These are phyloP conservation scores for Chloromyia formosa DNA, from an alignment of 2,888 invertebrate species.

Conservation along the genomic window DNA sequence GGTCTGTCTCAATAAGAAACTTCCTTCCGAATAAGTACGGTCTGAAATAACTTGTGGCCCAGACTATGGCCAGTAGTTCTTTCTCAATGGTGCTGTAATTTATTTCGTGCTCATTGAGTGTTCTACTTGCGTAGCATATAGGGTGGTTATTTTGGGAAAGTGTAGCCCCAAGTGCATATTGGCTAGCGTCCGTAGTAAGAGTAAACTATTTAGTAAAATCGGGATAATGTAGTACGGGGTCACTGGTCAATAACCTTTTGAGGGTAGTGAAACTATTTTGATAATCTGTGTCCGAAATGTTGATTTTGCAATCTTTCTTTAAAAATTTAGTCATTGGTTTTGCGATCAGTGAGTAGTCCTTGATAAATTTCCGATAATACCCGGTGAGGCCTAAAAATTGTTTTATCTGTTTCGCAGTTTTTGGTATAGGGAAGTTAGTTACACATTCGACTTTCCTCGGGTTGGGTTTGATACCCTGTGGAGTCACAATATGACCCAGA, in stretches of 20 bases:
- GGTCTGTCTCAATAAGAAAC: too few relatives aligned
- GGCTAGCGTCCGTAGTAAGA: constrained; percentile 55
- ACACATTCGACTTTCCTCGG: constrained; percentile 49
- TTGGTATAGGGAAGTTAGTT: constrained; percentile 47
- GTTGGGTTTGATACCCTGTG: constrained; percentile 51
- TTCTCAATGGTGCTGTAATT: constrained; percentile 53
- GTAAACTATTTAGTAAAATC: constrained; percentile 52
- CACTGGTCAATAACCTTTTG: constrained; percentile 29
- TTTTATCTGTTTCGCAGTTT: too few relatives aligned
- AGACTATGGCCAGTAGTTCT: constrained; percentile 12
- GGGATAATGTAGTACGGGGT: constrained; percentile 42
- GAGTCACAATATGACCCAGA: constrained; percentile 53
- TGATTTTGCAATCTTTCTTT: constrained; percentile 44
- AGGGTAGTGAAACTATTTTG: constrained; percentile 36
- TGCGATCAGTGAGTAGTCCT: not conserved
- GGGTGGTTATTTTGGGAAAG: constrained; percentile 54
- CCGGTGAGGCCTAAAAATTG: constrained; percentile 45
- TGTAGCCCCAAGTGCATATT: too few relatives aligned
- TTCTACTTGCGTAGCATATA: constrained; percentile 54
- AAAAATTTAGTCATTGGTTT: constrained; percentile 40
- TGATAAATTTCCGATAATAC: constrained; percentile 52
- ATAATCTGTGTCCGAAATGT: too few relatives aligned
- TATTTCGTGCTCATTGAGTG: constrained; percentile 52
- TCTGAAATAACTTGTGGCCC: not conserved
- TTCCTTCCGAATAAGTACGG: too few relatives aligned